Conservation (phyloP, 2,888 invertebrate species). For the Cerceris rybyensis region DNA sequence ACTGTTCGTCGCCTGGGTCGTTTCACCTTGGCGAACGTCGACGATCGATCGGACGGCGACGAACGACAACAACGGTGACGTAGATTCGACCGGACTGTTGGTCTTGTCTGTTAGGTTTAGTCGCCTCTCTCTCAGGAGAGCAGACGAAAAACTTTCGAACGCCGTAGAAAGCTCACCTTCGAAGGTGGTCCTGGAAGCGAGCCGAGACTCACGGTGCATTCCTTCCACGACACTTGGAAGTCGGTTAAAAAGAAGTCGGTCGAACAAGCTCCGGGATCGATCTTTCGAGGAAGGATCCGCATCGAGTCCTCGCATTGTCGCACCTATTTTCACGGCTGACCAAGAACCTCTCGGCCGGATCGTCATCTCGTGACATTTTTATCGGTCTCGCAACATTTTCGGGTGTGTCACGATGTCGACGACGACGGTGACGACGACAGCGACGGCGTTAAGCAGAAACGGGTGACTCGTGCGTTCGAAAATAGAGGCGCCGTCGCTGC, state of each 20-base stretch:
- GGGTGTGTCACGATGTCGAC: constrained; percentile 31
- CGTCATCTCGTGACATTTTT: constrained; percentile 51
- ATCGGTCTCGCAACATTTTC: constrained; percentile 47
- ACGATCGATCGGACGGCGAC: constrained; percentile 52
- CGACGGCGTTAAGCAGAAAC: constrained; percentile 34
- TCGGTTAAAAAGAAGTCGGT: no score
- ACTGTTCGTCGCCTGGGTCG: constrained; percentile 33
- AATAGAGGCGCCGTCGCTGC: constrained; percentile 61
- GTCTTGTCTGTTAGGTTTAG: constrained; percentile 24
- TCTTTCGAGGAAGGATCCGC: not conserved
- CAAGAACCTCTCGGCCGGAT: constrained; percentile 23
- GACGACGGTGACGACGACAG: no score
- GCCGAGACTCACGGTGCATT: not conserved
- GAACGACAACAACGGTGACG: not conserved
- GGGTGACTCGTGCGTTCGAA: constrained; percentile 60
- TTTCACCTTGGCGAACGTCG: constrained; percentile 52
- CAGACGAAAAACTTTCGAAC: constrained; percentile 12
- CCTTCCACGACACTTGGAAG: not conserved
- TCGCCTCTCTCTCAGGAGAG: constrained; percentile 5
- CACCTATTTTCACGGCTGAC: constrained; percentile 30
- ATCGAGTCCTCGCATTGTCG: constrained; percentile 5
- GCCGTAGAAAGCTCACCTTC: not conserved
- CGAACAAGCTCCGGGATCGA: no score
- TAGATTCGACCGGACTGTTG: constrained; percentile 10
- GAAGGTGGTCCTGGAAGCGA: not conserved